These are phyloP conservation scores for Drosophila neotestacea DNA, from an alignment of 2,888 invertebrate species.

Conservation along the genomic window DNA sequence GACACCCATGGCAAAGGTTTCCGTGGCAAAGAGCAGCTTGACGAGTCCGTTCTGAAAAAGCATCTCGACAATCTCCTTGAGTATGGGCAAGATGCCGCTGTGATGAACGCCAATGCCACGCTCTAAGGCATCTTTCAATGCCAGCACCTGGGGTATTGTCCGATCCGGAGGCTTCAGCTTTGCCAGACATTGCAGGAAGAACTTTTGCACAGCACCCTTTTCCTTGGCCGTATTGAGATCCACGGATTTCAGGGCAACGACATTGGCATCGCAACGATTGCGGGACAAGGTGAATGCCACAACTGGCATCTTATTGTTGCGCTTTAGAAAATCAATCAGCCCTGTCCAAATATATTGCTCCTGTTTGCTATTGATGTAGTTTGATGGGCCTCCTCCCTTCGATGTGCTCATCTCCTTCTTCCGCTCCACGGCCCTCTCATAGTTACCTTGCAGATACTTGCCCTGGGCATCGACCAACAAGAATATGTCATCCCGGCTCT, in stretches of 20 bases:
- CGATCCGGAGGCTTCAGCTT: constrained; percentile 94
- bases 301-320: constrained; percentile 94
- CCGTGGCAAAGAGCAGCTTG: constrained; percentile 97
- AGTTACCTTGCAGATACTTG: constrained; percentile 89
- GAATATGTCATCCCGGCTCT: constrained; percentile 89
- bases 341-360: constrained; percentile 94
- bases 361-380: constrained; percentile 86
- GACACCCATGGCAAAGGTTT: constrained; percentile 99
- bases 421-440: constrained; percentile 87
- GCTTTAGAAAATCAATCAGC: constrained; percentile 92
- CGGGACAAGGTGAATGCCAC: constrained; percentile 96
- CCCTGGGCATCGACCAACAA: constrained; percentile 92
- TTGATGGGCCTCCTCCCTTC: constrained; percentile 32
- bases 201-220: constrained; percentile 92
- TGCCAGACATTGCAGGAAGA: constrained; percentile 93
- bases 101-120: constrained; percentile 99
- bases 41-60: constrained; percentile 97
- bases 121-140: constrained; percentile 89
- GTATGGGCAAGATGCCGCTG: constrained; percentile 98
- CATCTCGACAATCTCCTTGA: constrained; percentile 99
- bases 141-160: constrained; percentile 93
- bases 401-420: constrained; percentile 84
- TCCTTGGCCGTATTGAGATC: constrained; percentile 94
- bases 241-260: constrained; percentile 87
- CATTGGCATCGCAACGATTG: constrained; percentile 87